These are phyloP conservation scores for Eugnorisma glareosa DNA, from an alignment of 2,888 invertebrate genomes.

Conservation along the genomic window DNA sequence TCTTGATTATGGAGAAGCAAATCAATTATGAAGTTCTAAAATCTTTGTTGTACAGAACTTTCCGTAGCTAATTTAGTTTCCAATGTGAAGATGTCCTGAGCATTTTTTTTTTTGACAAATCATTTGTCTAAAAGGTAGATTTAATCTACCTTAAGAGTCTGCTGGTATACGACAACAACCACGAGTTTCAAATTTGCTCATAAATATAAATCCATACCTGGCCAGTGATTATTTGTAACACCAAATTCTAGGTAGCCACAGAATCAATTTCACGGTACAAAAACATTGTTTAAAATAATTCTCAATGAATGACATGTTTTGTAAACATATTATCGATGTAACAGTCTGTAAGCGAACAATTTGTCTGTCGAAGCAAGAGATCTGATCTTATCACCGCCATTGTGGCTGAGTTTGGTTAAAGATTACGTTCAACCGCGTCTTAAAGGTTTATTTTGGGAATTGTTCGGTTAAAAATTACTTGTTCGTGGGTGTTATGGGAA, in stretches of 20 bases:
- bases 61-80: not conserved
- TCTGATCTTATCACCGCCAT: slow-evolving; percentile 87
- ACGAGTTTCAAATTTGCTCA: no score
- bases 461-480: slow-evolving; percentile 66
- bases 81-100: not conserved
- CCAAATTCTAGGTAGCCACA: slow-evolving; percentile 71
- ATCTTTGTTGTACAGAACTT: no score
- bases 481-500: slow-evolving; percentile 67
- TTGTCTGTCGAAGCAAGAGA: slow-evolving; percentile 83
- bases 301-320: slow-evolving; percentile 86
- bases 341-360: slow-evolving; percentile 81
- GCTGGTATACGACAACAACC: not conserved
- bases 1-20: not conserved
- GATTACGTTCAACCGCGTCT: slow-evolving; percentile 75
- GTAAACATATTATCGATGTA: slow-evolving; percentile 84
- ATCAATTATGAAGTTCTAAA: not conserved
- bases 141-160: not conserved
- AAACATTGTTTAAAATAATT: slow-evolving; percentile 76
- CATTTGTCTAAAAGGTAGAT: no score
- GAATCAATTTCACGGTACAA: slow-evolving; percentile 86
- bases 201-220: slow-evolving; percentile 23
- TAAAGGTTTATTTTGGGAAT: slow-evolving; percentile 77
- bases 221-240: slow-evolving; percentile 35
- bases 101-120: not conserved
- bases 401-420: slow-evolving; percentile 80